phyloP scores from a whole-genome alignment of 2,113 vertebrate species.

The Ageneiosus marmoratus region DNA sequence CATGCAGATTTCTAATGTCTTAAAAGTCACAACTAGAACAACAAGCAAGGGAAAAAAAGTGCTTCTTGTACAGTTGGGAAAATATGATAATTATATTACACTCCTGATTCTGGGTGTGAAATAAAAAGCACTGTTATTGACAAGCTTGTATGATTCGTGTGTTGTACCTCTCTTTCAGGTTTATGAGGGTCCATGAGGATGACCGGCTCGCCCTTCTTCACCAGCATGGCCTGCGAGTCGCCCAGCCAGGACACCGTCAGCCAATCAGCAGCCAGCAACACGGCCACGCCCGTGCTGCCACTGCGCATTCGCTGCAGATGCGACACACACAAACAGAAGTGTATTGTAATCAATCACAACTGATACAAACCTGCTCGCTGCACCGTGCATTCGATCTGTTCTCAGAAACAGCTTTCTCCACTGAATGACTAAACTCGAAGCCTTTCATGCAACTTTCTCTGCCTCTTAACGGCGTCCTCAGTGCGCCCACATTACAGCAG shows the following conservation, averaged over 20 bases:
- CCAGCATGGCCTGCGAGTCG: constrained; percentile 89
- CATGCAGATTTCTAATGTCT: no score
- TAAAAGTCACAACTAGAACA: no score
- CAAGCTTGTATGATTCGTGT: neutral
- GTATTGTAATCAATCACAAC: neutral
- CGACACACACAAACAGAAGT: neutral
- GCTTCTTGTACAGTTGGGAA: no score
- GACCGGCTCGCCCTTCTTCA: constrained; percentile 78
- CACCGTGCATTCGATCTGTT: neutral
- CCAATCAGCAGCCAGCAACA: constrained; percentile 73
- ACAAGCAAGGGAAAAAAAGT: neutral
- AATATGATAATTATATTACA: neutral
- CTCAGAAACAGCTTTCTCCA: neutral
- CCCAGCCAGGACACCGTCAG: constrained; percentile 90
- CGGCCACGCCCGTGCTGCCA: constrained; percentile 85
- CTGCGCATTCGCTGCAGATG: constrained; percentile 83
- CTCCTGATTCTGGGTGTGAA: neutral
- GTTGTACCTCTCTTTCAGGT: constrained; percentile 86
- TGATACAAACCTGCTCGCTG: neutral
- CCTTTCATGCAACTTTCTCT: constrained; percentile 26
- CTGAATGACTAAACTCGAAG: constrained; percentile 1
- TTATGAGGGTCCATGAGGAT: constrained; percentile 93
- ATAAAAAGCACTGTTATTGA: neutral
- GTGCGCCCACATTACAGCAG: constrained; percentile 2
- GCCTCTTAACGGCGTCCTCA: neutral